Evolutionary conservation across 2,113 vertebrate genomes (phyloP).

Genomic region (Puntigrus tetrazona): DNA sequence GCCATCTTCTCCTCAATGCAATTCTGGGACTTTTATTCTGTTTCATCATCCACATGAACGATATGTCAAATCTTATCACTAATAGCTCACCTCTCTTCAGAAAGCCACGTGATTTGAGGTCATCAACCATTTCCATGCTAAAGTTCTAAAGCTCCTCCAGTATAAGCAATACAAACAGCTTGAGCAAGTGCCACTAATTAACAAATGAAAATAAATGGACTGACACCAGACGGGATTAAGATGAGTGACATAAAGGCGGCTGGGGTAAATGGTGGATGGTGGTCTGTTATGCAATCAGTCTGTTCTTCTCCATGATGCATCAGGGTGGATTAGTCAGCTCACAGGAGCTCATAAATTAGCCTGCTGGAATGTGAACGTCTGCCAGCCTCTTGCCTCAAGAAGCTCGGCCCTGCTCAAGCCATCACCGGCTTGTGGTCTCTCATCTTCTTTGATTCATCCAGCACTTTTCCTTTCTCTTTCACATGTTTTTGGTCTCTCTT

Average conservation of each 20-base stretch:
- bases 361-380: constrained; percentile 40
- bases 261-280: constrained; percentile 8
- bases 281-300: constrained; percentile 36
- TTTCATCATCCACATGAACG: background rate
- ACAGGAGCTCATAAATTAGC: constrained; percentile 51
- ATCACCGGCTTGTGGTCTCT: constrained; percentile 38
- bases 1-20: background rate
- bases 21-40: background rate
- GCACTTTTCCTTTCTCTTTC: constrained; percentile 30
- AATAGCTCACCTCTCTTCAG: no score
- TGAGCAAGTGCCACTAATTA: background rate
- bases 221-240: background rate
- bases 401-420: constrained; percentile 40
- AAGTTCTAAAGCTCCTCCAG: background rate
- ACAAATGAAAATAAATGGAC: constrained; percentile 16
- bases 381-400: constrained; percentile 40
- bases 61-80: background rate
- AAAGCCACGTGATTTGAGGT: background rate
- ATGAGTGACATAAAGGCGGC: background rate
- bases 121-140: background rate
- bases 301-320: constrained; percentile 42
- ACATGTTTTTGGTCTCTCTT: constrained; percentile 8
- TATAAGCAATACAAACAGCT: background rate
- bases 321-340: constrained; percentile 53
- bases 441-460: constrained; percentile 32